These are phyloP conservation scores for Dolichotis patagonum DNA, from an alignment of 2,113 vertebrate genomes.

Conservation along the genomic window DNA sequence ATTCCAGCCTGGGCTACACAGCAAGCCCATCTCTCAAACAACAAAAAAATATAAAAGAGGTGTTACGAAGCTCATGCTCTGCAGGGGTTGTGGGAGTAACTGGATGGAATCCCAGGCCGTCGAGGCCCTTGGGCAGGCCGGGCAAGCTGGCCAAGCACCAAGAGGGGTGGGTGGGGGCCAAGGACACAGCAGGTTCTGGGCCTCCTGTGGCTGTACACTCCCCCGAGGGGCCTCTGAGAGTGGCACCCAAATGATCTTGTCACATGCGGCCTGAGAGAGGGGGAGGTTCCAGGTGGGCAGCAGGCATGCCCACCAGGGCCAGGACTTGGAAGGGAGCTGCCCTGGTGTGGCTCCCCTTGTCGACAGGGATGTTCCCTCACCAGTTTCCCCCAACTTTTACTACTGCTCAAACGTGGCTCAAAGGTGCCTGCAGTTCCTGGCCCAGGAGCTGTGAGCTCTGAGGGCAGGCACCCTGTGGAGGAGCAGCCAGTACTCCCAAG, in stretches of 20 bases:
- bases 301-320: background rate
- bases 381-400: background rate
- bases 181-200: background rate
- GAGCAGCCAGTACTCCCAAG: background rate
- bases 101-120: background rate
- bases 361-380: fast-evolving
- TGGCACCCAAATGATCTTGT: background rate
- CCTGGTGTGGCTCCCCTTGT: background rate
- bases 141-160: fast-evolving
- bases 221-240: background rate
- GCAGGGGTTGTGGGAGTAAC: background rate
- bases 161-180: background rate
- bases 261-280: too few relatives aligned
- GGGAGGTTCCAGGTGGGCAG: background rate
- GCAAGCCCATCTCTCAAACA: background rate
- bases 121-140: background rate
- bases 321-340: background rate
- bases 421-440: background rate
- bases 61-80: fast-evolving
- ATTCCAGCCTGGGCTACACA: background rate
- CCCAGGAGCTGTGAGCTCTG: background rate
- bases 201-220: background rate
- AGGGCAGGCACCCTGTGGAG: background rate
- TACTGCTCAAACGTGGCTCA: background rate
- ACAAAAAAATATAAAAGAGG: background rate